Percentiles rank a stretch among this genome's conserved stretches.
phyloP scores from a whole-genome alignment of 2,888 invertebrate species.

The Andrena trimmerana region DNA sequence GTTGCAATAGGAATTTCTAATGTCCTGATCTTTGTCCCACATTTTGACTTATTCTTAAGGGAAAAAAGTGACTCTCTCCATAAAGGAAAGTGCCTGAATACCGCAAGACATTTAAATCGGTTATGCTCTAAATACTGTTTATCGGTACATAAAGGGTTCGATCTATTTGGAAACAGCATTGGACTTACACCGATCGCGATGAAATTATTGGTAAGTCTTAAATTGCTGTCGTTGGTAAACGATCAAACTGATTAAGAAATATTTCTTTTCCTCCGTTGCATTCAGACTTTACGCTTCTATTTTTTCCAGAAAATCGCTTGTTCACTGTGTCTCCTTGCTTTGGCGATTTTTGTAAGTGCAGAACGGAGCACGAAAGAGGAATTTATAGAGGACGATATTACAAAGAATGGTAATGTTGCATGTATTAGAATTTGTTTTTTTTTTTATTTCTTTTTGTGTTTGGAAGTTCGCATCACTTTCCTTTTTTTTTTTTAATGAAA shows the following conservation, averaged over 20 bases:
- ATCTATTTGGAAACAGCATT: constrained; percentile 24
- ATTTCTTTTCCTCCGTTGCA: background rate
- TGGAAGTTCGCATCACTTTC: background rate
- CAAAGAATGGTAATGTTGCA: constrained; percentile 26
- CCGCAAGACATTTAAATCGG: constrained; percentile 27
- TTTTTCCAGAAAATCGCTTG: constrained; percentile 10
- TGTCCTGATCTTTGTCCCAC: background rate
- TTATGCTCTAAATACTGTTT: constrained; percentile 61
- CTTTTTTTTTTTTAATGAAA: background rate
- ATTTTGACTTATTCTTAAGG: constrained; percentile 14
- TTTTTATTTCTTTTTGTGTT: too few relatives aligned
- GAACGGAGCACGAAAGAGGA: background rate
- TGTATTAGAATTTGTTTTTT: background rate
- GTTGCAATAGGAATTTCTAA: background rate
- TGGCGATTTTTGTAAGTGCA: background rate
- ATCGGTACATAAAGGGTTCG: constrained; percentile 52
- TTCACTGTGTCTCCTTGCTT: background rate
- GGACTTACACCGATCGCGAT: constrained; percentile 18
- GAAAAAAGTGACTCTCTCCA: constrained; percentile 52
- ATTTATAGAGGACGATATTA: background rate
- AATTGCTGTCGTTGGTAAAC: background rate
- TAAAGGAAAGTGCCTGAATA: constrained; percentile 41
- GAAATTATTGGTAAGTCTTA: constrained; percentile 46
- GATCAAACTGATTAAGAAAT: background rate
- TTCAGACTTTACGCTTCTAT: background rate